Base-by-base conservation (phyloP, 2,113 vertebrate genomes). In the Hypomesus transpacificus region DNA sequence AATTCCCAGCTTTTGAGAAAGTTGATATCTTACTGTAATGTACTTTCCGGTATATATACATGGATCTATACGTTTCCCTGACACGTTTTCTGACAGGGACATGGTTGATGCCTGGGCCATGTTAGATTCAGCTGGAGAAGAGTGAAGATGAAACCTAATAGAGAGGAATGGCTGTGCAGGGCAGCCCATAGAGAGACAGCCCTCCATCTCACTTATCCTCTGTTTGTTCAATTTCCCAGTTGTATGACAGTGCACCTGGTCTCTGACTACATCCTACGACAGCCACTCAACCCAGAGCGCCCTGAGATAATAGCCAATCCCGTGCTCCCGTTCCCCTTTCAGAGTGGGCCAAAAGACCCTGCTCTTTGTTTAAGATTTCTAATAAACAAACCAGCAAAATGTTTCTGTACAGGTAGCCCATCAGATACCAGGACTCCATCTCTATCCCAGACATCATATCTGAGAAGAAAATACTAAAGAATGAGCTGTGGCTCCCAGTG, bases 191-290 rank as follows among this genome's bases (percentile, higher is more conserved):
- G 75, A 84, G 79, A 85, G 85, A 87, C 86, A 88, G 77, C 80
- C 67, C 87, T 91, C 91, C 80, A 89, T 91, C 91, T 90, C 89
- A 90, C 89, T 92, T 90, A 90, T 87, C 81, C 85, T 70, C 67
- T 79, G 86, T 91, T 91, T 90, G 84, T 85, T 90, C 89, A 92
- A 91, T 91, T 90, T 91, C 87, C 87, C 87, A 78, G 68, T 80
- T 85, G 85, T 77, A 81, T 72, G 51, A 80, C 71, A 60, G 69
- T 76, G 74, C 92, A 89, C 89, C 91, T 91, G 88, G 84, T 87
- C 85, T 90, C 89, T 76, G 73, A 62, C 80, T 75, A 81, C 72
- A 73, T 80, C 80, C 74, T 84, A 73, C 78, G 71, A 31, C 20
- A 46, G 67, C 84, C 81, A 68, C 70, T 80, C 70, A 58, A 76